Conservation (phyloP, 2,113 vertebrate species). For the Melanotaenia duboulayi region DNA sequence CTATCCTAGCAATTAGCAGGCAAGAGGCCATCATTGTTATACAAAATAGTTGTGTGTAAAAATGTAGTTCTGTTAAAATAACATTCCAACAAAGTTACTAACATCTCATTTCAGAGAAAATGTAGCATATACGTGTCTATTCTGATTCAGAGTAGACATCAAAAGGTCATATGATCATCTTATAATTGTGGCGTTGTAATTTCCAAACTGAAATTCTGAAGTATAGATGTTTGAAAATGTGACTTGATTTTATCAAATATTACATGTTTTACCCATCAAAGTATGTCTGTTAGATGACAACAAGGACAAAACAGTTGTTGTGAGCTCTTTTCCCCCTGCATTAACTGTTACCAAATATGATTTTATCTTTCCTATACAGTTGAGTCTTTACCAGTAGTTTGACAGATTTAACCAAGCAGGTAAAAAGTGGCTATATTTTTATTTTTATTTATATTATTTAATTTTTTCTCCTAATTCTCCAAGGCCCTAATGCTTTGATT, state of each 20-base stretch:
- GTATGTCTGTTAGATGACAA: not conserved
- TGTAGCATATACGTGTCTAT: too few species aligned
- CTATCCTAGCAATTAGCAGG: too few species aligned
- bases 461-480: constrained; percentile 22
- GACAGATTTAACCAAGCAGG: constrained; percentile 28
- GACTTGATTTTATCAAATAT: too few species aligned
- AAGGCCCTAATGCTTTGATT: constrained; percentile 45
- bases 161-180: not conserved
- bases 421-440: constrained; percentile 14
- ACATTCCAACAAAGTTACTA: not conserved
- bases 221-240: too few species aligned
- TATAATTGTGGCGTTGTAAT: too few species aligned
- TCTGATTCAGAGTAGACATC: too few species aligned
- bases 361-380: not conserved
- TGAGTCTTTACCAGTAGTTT: constrained; percentile 7
- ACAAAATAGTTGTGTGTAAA: not conserved
- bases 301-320: constrained; percentile 2
- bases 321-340: not conserved
- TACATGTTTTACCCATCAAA: too few species aligned
- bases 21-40: not conserved
- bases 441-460: constrained; percentile 25
- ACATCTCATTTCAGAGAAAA: too few species aligned
- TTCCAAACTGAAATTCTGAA: not conserved
- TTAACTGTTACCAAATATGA: not conserved
- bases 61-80: not conserved